These are phyloP conservation scores for Epizoanthus fatuus DNA, from an alignment of 92 coral and sea anemone species.

Conservation along the genomic window DNA sequence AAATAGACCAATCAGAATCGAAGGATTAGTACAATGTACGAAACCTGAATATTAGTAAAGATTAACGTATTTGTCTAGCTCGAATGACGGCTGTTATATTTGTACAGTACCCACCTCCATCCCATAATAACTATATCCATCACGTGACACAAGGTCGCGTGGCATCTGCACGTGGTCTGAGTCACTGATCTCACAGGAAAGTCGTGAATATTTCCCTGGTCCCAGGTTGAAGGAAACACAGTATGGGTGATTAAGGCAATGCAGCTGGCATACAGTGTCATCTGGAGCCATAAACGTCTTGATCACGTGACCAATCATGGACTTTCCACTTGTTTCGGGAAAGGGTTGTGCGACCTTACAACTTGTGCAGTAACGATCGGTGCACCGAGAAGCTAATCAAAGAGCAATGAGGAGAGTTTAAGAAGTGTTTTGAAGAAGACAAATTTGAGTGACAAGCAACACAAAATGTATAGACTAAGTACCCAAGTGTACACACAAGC, in stretches of 20 bases:
- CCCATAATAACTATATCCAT: conserved; percentile 19
- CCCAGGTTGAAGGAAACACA: conserved; percentile 38
- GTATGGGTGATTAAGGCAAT: background rate
- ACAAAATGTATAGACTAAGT: no score
- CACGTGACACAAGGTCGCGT: conserved; percentile 5
- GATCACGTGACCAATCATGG: conserved; percentile 30
- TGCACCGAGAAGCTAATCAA: background rate
- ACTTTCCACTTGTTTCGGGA: background rate
- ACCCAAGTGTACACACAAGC: no score
- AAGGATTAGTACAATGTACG: no score
- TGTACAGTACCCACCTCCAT: conserved; percentile 5
- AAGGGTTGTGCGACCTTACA: conserved; percentile 17
- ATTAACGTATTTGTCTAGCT: no score
- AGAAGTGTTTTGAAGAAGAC: no score
- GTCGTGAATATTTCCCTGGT: background rate
- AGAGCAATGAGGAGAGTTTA: no score
- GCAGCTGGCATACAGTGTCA: conserved; percentile 4
- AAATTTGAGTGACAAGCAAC: no score
- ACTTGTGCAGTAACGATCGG: background rate
- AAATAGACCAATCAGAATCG: no score
- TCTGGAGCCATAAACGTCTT: background rate
- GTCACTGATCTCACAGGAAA: conserved; percentile 32
- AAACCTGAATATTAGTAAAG: no score
- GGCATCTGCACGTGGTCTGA: conserved; percentile 27
- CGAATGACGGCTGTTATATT: background rate